These are phyloP conservation scores for Corythornis vintsioides DNA, from an alignment of 2,113 vertebrate genomes.

Conservation along the genomic window DNA sequence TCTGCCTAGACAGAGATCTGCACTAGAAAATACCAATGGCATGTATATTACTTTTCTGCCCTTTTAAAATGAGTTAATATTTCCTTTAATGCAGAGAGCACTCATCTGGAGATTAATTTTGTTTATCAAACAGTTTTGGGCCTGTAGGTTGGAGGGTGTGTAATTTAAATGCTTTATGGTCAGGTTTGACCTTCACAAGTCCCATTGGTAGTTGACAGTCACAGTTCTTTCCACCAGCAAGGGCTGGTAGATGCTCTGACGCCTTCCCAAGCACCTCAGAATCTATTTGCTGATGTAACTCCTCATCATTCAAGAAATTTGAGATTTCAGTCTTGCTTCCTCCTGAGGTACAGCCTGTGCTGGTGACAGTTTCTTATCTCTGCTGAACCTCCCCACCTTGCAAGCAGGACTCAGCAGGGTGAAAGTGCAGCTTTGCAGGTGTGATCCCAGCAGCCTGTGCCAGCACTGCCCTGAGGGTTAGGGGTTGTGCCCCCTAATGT, in stretches of 20 bases:
- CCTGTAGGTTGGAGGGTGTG: not conserved
- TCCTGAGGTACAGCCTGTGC: not conserved
- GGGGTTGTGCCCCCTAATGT: fast-evolving
- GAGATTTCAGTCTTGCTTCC: not conserved
- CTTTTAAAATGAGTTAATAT: not conserved
- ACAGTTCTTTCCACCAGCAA: not conserved
- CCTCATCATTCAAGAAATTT: not conserved
- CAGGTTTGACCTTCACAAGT: not conserved
- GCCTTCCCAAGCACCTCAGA: not conserved
- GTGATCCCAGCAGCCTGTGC: not conserved
- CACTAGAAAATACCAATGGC: not conserved
- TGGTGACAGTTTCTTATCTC: not conserved
- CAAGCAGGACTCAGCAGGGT: not conserved
- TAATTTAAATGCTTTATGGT: not conserved
- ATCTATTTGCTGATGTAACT: not conserved
- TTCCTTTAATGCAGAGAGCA: not conserved
- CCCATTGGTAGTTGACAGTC: not conserved
- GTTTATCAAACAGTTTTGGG: not conserved
- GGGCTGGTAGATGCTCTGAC: not conserved
- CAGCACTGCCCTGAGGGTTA: not conserved
- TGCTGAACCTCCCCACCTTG: not conserved
- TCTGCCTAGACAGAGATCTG: not conserved
- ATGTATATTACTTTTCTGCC: not conserved
- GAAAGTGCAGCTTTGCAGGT: not conserved
- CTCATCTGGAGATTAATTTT: not conserved